Evolutionary conservation across 2,797 vertebrate genomes (phyloP), one percentile per base, ranked within the genome.

Genomic region (Odontamblyopus lacepedii): DNA sequence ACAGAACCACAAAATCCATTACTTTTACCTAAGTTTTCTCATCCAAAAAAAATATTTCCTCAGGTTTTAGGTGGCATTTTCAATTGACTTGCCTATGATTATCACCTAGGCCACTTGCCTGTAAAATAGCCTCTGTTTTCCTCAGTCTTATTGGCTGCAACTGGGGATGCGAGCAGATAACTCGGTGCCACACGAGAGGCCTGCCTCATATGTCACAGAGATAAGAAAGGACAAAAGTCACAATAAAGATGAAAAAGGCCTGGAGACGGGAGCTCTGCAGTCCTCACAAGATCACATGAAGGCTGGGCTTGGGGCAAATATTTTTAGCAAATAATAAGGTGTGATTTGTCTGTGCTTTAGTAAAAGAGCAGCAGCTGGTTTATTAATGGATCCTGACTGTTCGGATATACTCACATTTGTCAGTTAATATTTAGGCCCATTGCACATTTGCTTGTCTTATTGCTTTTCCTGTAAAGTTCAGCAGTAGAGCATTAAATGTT

Each of bases 141-240:
- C 56, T 32, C n/a, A 19, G 55, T 81, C 62, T 72, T 67, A 68
- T 72, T 61, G 38, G 23, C 26, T 63, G 78, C 73, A 29, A 66
- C 70, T 78, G 30, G 26, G 72, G 62, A 69, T 69, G 67, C 62
- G 63, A 53, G 76, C 30, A 74, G 64, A 63, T 70, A 69, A 79
- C 80, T 35, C 65, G 6, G 70, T 65, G 76, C 66, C 78, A 79
- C 78, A 74, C 64, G 80, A 78, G 79, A 82, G 56, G 66, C 67
- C 69, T 74, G 72, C 74, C 64, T 79, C 67, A 72, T 82, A 87
- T 83, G 85, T 87, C 85, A 88, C 71, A 30, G 74, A 85, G 78
- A 88, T 85, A 84, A 85, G 70, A 77, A 57, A 78, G 74, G 63
- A 84, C 68, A 86, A 79, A 85, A 78, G 67, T 84, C 68, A 70